Base-by-base conservation (phyloP, 2,113 vertebrate species). In the Vulpes vulpes region DNA sequence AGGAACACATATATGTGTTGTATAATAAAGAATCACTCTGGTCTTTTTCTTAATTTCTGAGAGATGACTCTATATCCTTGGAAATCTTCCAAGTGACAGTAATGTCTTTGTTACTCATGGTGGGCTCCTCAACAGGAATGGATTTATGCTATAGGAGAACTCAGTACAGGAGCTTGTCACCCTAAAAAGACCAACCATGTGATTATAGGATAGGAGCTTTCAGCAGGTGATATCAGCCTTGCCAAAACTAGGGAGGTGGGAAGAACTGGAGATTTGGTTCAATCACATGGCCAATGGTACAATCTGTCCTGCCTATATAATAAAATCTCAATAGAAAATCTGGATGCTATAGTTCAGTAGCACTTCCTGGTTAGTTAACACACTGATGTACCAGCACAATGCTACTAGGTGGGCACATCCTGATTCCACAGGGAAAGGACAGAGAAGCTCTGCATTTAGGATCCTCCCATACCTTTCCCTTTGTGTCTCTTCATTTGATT, bases 301-400 rank as follows among this genome's bases (percentile, higher is more conserved):
- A 25, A 20, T 85, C 32, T 22, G 8, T 22, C 51, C 38, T 9
- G 1, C 9, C 4, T 43, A 38, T 22, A 69, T 27, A 55, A 92
- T 22, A 15, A 85, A 93, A 49, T 19, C n/a, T 55, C 43, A 79
- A 2, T 88, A 20, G 38, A 43, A 67, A 64, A 2, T 62, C n/a
- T 5, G 11, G 15, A 53, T 22, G 8, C 30, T 14, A 2, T 49
- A 5, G 9, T 2, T 51, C 15, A 6, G 12, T 51, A 59, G 20
- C 14, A 0, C 27, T 27, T 53, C n/a, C 35, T 35, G 22, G 22
- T 35, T 57, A 19, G 25, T 2, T 3, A 19, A 62, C 19, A 51
- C 1, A 7, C 11, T 19, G 38, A 0, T 11, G 5, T 80, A 2
- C n/a, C 59, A 23, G 11, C 19, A 85, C 5, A 27, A 3, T 23